Base-by-base conservation (phyloP, 2,888 invertebrate genomes). In the Andrena hattorfiana region DNA sequence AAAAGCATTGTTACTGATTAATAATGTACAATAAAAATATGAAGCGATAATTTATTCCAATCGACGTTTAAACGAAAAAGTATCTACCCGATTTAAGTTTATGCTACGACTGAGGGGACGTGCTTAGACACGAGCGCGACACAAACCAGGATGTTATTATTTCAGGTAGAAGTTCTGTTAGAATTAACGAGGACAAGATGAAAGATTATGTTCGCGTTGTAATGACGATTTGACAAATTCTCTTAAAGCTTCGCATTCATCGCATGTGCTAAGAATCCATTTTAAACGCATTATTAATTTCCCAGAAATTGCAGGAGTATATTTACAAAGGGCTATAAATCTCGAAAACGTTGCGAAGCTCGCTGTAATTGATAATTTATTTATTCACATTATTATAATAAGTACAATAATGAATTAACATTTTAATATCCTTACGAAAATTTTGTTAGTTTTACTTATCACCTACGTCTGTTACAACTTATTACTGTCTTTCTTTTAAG, bases 151-250 rank as follows among this genome's bases (percentile, higher is more conserved):
- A 83, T 82, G 84, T 62, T 75, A 93, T 93, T 93, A 93, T 93
- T 93, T 93, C 92, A 70, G 84, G 91, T 85, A 93, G 87, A 74
- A 77, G 85, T 90, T 87, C 88, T 89, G 85, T 86, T 88, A 86
- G 86, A 64, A 76, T 83, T 89, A 89, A 88, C 28, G 85, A 88
- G 89, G 71, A 66, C 86, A 85, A 74, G 71, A 81, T 77, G 81
- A 69, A 20, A 54, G 66, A 76, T 81, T 63, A 72, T 10, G 30
- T 59, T 74, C 49, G 35, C 35, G 48, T 32, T 42, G 0, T 20
- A 70, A 78, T 60, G 28, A 59, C 48, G 51, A 64, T 73, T 73
- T 30, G 23, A 30, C 23, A 49, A 23, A 16, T 23, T 23, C 23
- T 30, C 16, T 28, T 35, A 2, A 30, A 63, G 8, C n/a, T 49